Percentiles rank a stretch among this genome's conserved stretches.
These are phyloP conservation scores for Dasysyrphus tricinctus DNA, from an alignment of 2,888 invertebrate species.

Conservation along the genomic window DNA sequence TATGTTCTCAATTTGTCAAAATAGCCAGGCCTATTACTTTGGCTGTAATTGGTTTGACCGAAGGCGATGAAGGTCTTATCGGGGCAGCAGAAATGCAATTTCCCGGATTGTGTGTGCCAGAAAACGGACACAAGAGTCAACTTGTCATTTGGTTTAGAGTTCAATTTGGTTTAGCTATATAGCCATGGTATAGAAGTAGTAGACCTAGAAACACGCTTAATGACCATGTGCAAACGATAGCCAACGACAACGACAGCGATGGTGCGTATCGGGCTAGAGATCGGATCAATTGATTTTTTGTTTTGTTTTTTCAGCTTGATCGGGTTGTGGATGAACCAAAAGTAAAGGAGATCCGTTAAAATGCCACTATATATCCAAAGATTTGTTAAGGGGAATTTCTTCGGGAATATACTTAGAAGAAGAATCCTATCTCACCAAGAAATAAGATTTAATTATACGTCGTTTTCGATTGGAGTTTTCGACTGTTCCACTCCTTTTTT, in stretches of 20 bases:
- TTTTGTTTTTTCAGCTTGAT: constrained; percentile 15
- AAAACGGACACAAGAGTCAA: constrained; percentile 65
- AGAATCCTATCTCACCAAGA: too few relatives aligned
- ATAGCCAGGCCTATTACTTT: constrained; percentile 69
- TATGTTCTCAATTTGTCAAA: constrained; percentile 73
- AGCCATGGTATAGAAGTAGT: background rate
- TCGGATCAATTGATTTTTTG: constrained; percentile 43
- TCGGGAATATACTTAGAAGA: too few relatives aligned
- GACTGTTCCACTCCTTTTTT: too few relatives aligned
- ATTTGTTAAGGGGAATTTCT: constrained; percentile 8
- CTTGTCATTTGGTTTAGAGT: constrained; percentile 67
- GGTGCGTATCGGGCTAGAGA: constrained; percentile 26
- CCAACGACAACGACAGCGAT: background rate
- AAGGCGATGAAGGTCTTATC: constrained; percentile 19
- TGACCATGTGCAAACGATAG: constrained; percentile 33
- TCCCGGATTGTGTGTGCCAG: constrained; percentile 48
- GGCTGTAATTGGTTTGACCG: constrained; percentile 68
- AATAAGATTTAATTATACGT: too few relatives aligned
- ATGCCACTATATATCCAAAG: constrained; percentile 9
- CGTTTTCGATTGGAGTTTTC: too few relatives aligned
- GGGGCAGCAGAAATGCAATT: constrained; percentile 28
- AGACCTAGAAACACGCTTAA: constrained; percentile 45
- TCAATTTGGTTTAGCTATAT: constrained; percentile 47
- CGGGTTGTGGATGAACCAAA: constrained; percentile 20
- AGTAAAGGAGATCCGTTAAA: constrained; percentile 56